Percentiles rank a stretch among this genome's conserved stretches.
These are phyloP conservation scores for Cabera pusaria DNA, from an alignment of 2,888 invertebrate genomes.

Conservation along the genomic window DNA sequence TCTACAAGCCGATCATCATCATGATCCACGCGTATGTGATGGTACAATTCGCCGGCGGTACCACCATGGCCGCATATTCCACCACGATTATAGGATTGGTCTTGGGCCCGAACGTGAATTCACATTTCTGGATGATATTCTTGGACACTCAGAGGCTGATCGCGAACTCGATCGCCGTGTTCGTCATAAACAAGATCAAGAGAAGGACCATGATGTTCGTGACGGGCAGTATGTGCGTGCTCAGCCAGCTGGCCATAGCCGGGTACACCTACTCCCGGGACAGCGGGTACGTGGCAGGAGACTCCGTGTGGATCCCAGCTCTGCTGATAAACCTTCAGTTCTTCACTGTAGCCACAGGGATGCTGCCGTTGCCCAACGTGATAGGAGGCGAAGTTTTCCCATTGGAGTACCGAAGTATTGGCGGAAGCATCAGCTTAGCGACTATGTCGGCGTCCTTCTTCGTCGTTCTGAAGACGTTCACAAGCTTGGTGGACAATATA, in stretches of 20 bases:
- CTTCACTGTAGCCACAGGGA: constrained; percentile 80
- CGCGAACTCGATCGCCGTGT: constrained; percentile 82
- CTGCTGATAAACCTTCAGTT: constrained; percentile 79
- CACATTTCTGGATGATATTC: constrained; percentile 85
- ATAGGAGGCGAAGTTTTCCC: constrained; percentile 88
- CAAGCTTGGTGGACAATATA: constrained; percentile 69
- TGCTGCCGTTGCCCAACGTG: constrained; percentile 86
- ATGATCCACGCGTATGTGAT: constrained; percentile 84
- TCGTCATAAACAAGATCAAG: constrained; percentile 81
- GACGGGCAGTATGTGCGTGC: constrained; percentile 81
- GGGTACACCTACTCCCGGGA: constrained; percentile 56
- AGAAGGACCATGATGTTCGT: constrained; percentile 83
- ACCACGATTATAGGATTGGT: constrained; percentile 82
- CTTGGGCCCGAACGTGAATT: constrained; percentile 82
- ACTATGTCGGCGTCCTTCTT: constrained; percentile 84
- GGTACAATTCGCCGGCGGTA: constrained; percentile 86
- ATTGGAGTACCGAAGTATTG: constrained; percentile 82
- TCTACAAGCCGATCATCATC: constrained; percentile 81
- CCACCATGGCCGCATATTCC: constrained; percentile 86
- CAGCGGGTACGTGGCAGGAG: constrained; percentile 43
- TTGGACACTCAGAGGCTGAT: constrained; percentile 84
- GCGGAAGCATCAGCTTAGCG: constrained; percentile 83
- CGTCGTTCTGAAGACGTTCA: constrained; percentile 84
- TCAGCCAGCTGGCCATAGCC: constrained; percentile 79
- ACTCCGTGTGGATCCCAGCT: constrained; percentile 68